phyloP scores from a whole-genome alignment of 2,113 vertebrate species.

The Myocastor coypus region DNA sequence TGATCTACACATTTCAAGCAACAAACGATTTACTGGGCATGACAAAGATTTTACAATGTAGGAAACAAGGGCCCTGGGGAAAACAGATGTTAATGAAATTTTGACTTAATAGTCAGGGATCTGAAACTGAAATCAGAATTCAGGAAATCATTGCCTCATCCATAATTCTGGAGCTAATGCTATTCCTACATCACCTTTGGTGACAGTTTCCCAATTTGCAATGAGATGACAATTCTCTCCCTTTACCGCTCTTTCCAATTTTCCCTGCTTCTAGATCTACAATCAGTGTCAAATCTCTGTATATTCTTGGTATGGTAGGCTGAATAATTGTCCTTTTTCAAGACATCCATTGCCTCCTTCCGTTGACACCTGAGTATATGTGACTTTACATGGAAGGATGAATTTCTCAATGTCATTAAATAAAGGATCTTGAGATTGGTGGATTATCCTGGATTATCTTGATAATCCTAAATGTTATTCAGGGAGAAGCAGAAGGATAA shows the following conservation, averaged over 20 bases:
- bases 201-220: neutral
- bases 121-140: neutral
- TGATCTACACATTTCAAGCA: neutral
- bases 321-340: neutral
- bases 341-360: neutral
- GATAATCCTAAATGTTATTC: neutral
- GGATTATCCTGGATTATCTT: neutral
- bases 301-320: neutral
- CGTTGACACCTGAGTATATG: neutral
- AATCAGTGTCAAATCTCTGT: neutral
- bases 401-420: neutral
- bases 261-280: neutral
- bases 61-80: neutral
- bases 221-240: neutral
- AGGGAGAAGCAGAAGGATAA: neutral
- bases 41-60: neutral
- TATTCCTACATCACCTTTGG: neutral
- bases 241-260: neutral
- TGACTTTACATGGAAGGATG: neutral
- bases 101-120: neutral
- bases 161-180: neutral
- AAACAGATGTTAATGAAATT: neutral
- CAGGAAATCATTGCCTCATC: neutral
- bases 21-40: neutral
- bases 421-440: neutral